Base-by-base conservation (phyloP, 2,797 vertebrate genomes). In the Enteromius radiatus region DNA sequence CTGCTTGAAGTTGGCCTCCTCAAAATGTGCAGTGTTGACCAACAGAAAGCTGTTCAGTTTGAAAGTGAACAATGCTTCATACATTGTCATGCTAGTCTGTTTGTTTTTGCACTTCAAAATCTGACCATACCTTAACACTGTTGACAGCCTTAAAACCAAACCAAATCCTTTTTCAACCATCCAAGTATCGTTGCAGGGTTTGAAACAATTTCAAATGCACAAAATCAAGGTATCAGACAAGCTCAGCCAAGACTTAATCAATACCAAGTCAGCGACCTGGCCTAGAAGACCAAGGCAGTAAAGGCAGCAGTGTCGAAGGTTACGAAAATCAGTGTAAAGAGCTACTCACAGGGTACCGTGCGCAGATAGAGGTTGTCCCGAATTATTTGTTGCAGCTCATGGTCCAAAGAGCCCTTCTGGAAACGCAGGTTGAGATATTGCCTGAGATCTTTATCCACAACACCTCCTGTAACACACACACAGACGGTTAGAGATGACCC, bases 331-430 rank as follows among this genome's bases (percentile, higher is more conserved):
- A 28, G 61, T 19, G 26, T 41, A 23, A 43, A 41, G 28, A 64
- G 2, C 3, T 84, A 99, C 98, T 99, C 91, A 99, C 98, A 99
- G 86, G 98, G 98, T 90, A 99, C 94, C 0, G 98, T 99, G 85
- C 98, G 97, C 91, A 99, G 97, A 96, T 99, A 99, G 92, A 99
- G 97, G 91, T 99, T 99, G 94, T 99, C 98, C 91, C 98, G 96
- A 92, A 99, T 99, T 92, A 98, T 98, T 94, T 99, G 97, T 92
- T 99, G 98, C 74, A 99, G 96, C 92, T 99, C 96, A 92, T 99
- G 98, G 92, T 99, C 98, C 88, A 98, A 96, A 0, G 98, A 99
- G 76, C 96, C 97, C 88, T 99, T 99, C 95, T 98, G 98, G 94
- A 99, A 99, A 87, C 98, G 95, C 86, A 99, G 95, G 92, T 97